phyloP scores from a whole-genome alignment of 2,113 vertebrate genomes.

The Rhinolophus ferrumequinum region DNA sequence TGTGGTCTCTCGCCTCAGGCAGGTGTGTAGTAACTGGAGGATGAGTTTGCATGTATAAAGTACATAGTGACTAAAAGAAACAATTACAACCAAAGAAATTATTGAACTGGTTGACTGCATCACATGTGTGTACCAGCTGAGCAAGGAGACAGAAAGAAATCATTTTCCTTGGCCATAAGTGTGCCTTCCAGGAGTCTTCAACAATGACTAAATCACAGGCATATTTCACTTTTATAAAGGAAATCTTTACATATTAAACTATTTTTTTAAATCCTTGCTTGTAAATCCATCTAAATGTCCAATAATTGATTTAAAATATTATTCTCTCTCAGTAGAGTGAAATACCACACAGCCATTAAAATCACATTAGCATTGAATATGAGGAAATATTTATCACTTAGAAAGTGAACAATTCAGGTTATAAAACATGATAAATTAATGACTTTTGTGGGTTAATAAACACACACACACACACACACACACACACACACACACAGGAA shows the following conservation, averaged over 20 bases:
- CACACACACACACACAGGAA: not conserved
- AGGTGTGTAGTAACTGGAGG: not conserved
- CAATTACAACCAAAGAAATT: not conserved
- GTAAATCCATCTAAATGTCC: not conserved
- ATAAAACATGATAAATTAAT: conserved; percentile 6
- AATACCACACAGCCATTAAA: not conserved
- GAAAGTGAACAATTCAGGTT: not conserved
- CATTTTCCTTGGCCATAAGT: not conserved
- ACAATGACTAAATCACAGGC: not conserved
- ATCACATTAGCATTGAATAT: not conserved
- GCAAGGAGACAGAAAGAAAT: not conserved
- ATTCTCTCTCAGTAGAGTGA: not conserved
- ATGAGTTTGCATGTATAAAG: not conserved
- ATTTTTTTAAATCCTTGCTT: conserved; percentile 1
- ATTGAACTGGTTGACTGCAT: not conserved
- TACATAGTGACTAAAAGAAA: not conserved
- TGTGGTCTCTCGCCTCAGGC: not conserved
- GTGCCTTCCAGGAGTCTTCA: not conserved
- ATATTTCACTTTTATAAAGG: conserved; percentile 21
- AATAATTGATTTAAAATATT: not conserved
- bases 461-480: too few species aligned
- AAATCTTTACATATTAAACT: not conserved
- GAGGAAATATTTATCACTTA: conserved; percentile 14
- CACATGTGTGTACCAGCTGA: not conserved
- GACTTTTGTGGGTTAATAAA: not conserved